Evolutionary conservation across 2,113 vertebrate genomes (phyloP).

Genomic region (Pachyramphus minor): DNA sequence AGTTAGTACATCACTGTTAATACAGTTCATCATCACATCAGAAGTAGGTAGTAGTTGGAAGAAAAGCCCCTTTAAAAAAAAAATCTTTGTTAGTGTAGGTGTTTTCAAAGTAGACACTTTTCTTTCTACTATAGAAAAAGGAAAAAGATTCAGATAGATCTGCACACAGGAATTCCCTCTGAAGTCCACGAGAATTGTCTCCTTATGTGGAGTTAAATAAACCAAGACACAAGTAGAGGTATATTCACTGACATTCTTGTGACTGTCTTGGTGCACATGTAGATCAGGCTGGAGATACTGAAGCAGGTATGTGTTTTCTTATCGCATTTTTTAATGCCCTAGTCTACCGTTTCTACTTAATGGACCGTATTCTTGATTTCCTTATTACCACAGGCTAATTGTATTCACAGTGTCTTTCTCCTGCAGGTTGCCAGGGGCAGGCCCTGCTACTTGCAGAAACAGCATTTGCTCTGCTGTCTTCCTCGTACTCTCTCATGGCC

Average conservation of each 20-base stretch:
- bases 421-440: neutral
- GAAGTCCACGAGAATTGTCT: neutral
- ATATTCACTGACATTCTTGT: neutral
- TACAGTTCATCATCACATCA: neutral
- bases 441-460: neutral
- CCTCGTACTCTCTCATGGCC: neutral
- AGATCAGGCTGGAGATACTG: neutral
- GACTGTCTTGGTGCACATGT: neutral
- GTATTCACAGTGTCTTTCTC: rapidly evolving
- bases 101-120: neutral
- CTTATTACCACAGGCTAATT: neutral
- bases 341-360: neutral
- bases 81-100: neutral
- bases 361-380: neutral
- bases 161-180: neutral
- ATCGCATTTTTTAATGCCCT: neutral
- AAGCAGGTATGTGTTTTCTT: neutral
- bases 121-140: neutral
- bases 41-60: neutral
- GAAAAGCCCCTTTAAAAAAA: neutral
- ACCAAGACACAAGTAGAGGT: neutral
- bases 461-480: neutral
- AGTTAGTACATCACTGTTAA: neutral
- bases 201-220: neutral
- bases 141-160: neutral